phyloP scores from a whole-genome alignment of 2,888 invertebrate species.

The Xanthorhoe designata region DNA sequence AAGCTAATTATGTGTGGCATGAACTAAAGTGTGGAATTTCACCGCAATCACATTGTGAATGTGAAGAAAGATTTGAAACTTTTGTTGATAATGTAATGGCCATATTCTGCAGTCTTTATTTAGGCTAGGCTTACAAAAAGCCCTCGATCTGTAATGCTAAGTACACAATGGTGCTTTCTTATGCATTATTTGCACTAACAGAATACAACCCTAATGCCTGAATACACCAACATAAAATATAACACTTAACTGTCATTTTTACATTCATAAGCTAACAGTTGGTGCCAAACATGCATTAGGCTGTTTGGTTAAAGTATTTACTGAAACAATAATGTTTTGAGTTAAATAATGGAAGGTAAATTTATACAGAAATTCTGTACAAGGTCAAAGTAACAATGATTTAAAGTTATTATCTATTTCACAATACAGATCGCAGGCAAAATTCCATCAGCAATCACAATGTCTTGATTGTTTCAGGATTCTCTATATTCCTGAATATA shows the following conservation, averaged over 20 bases:
- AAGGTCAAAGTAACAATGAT: conserved; percentile 15
- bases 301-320: neutral
- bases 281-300: conserved; percentile 1
- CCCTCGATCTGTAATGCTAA: neutral
- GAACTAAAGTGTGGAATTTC: conserved; percentile 75
- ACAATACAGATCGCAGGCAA: conserved; percentile 64
- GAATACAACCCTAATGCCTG: conserved; percentile 3
- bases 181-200: conserved; percentile 5
- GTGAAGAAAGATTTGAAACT: conserved; percentile 21
- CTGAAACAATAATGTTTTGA: neutral
- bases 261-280: neutral
- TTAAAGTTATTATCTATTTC: conserved; percentile 31
- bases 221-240: neutral
- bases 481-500: conserved; percentile 74
- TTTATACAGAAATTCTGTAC: neutral
- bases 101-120: neutral
- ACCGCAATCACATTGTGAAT: conserved; percentile 63
- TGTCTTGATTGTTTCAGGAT: conserved; percentile 68
- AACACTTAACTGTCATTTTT: conserved; percentile 6
- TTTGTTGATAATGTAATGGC: conserved; percentile 8
- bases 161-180: neutral
- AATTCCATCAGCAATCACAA: conserved; percentile 73
- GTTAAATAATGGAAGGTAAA: neutral
- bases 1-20: conserved; percentile 84
- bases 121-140: neutral